Evolutionary conservation across 1,140 invertebrate genomes (phyloP).

Genomic region (Drosophila cardini): DNA sequence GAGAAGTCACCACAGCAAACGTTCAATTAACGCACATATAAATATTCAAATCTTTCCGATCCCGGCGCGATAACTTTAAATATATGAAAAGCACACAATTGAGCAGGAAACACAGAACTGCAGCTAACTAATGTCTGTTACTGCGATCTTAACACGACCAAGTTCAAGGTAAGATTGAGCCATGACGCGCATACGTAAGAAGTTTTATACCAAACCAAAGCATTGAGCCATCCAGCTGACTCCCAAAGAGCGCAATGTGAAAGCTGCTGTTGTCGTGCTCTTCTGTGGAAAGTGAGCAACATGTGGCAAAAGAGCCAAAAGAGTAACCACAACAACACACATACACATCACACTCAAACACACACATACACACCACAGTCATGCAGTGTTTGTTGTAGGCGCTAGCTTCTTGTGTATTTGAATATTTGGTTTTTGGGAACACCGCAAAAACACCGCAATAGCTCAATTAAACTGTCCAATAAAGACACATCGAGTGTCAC

Average conservation of each 20-base stretch:
- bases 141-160: slow-evolving; percentile 76
- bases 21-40: slow-evolving; percentile 41
- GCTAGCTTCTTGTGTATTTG: slow-evolving; percentile 8
- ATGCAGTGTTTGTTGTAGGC: slow-evolving; percentile 22
- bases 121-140: slow-evolving; percentile 4
- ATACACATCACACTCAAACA: background rate
- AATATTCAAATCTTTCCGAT: slow-evolving; percentile 40
- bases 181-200: slow-evolving; percentile 84
- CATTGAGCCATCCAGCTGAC: slow-evolving; percentile 15
- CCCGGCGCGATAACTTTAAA: slow-evolving; percentile 25
- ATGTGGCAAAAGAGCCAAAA: slow-evolving; percentile 44
- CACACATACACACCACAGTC: background rate
- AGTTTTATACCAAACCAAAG: slow-evolving; percentile 78
- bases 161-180: slow-evolving; percentile 85
- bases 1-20: background rate
- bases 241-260: slow-evolving; percentile 63
- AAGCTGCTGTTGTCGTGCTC: slow-evolving; percentile 53
- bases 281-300: slow-evolving; percentile 72
- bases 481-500: slow-evolving; percentile 56
- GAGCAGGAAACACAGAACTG: slow-evolving; percentile 4
- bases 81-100: background rate
- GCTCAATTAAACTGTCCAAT: slow-evolving; percentile 72
- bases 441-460: slow-evolving; percentile 49
- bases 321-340: slow-evolving; percentile 27
- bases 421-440: slow-evolving; percentile 32